Evolutionary conservation across 2,797 vertebrate species (phyloP), one percentile per base, ranked within the genome.

Genomic region (Brachyalestes nurse): DNA sequence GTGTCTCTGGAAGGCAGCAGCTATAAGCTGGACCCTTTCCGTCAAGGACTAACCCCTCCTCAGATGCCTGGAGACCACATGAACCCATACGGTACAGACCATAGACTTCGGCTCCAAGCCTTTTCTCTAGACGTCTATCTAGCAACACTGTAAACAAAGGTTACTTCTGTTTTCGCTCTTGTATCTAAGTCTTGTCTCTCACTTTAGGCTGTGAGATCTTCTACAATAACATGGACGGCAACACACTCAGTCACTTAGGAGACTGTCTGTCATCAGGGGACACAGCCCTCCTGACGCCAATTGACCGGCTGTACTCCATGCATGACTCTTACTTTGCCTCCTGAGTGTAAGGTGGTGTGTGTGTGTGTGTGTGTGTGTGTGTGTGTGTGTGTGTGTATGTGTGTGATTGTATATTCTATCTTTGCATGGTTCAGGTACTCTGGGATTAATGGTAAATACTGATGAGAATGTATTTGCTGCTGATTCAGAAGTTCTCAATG

Each of bases 11-110:
- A 98, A 84, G 95, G 96, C 86, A 93, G 93, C 0, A 93, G 96
- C 84, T 98, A 96, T 17, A 90, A 94, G 86, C 90, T 95, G 0
- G 97, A 99, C 82, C 96, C 97, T 70, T 98, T 99, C 91, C 95
- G 95, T 84, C 98, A 97, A 92, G 97, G 97, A 62, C 95, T 99
- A 84, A 99, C 97, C 80, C 98, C 98, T 0, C 98, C 98, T 3
- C 97, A 98, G 92, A 99, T 98, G 97, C 98, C 98, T 0, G 98
- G 98, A 72, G 98, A 99, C 90, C 97, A 99, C 91, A 99, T 99
- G 97, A 95, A 99, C 86, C 98, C 97, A 62, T 99, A 97, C 0
- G 97, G 98, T 99, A 83, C 2, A 65, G 57, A 45, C 62, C 42
- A 71, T 19, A 69, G 25, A 65, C 42, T 49, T n/a, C 12, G n/a